Evolutionary conservation across 2,888 invertebrate species (phyloP).

Genomic region (Ariolimax columbianus): DNA sequence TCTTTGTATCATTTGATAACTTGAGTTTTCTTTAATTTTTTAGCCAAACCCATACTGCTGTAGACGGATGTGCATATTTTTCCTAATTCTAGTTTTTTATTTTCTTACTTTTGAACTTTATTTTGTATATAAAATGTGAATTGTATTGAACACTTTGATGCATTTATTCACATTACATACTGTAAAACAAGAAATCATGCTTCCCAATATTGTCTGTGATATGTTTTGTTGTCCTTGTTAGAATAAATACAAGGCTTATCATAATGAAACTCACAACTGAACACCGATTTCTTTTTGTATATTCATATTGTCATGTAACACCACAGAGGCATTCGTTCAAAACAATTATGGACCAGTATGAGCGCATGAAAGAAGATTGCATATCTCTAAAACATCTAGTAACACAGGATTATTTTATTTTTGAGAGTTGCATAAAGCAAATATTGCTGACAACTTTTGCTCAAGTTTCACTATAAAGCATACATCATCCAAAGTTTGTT

Average conservation of each 20-base stretch:
- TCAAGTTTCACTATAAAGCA: too few relatives aligned
- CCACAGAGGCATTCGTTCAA: too few relatives aligned
- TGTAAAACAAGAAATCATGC: conserved; percentile 5
- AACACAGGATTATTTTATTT: too few relatives aligned
- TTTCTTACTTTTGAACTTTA: background rate
- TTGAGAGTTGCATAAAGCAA: too few relatives aligned
- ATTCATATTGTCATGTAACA: background rate
- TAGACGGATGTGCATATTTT: background rate
- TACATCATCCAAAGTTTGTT: too few relatives aligned
- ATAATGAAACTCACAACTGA: background rate
- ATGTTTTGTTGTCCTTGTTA: background rate
- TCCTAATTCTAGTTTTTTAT: background rate
- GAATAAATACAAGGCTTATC: background rate
- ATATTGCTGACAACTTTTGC: too few relatives aligned
- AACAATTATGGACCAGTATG: too few relatives aligned
- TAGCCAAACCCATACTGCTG: background rate
- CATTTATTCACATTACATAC: background rate
- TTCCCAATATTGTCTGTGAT: conserved; percentile 25
- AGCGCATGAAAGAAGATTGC: too few relatives aligned
- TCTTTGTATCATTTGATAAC: background rate
- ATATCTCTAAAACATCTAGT: too few relatives aligned
- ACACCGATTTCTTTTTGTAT: background rate
- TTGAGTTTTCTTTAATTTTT: background rate
- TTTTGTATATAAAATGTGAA: background rate
- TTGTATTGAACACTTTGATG: background rate